phyloP scores from a whole-genome alignment of 2,113 vertebrate genomes.

The Cyanoderma ruficeps region DNA sequence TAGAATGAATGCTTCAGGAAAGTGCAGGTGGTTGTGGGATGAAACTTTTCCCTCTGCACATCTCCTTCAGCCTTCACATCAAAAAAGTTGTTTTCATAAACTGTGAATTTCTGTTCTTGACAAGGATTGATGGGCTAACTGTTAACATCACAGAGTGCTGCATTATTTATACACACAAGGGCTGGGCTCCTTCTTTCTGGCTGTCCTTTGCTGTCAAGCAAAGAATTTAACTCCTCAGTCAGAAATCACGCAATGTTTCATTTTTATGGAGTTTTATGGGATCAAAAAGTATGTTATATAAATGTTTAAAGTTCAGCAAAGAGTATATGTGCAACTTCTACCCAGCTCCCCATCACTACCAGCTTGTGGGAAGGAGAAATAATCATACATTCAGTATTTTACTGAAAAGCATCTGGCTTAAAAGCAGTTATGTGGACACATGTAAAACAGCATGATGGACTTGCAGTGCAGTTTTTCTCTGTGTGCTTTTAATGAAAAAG shows the following conservation, averaged over 20 bases:
- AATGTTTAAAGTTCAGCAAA: not conserved
- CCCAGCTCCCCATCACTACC: not conserved
- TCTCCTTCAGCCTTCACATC: not conserved
- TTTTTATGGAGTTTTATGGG: not conserved
- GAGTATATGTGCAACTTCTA: not conserved
- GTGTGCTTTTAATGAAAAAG: not conserved
- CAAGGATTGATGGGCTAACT: slow-evolving; percentile 25
- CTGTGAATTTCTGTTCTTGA: slow-evolving; percentile 15
- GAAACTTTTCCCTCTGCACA: not conserved
- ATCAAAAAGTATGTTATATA: not conserved
- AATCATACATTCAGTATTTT: not conserved
- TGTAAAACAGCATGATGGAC: accelerated
- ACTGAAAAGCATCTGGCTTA: not conserved
- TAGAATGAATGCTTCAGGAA: not conserved
- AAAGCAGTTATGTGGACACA: not conserved
- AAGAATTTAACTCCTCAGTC: not conserved
- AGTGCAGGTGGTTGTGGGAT: not conserved
- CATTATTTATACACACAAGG: slow-evolving; percentile 51
- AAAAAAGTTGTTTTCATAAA: slow-evolving; percentile 15
- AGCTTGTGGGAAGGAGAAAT: not conserved
- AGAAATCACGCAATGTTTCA: not conserved
- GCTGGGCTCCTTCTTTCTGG: not conserved
- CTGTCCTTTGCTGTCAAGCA: slow-evolving; percentile 55
- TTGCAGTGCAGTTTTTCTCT: not conserved
- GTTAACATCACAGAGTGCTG: not conserved